Percentiles rank a stretch among this genome's conserved stretches.
Conservation (phyloP, 2,888 invertebrate genomes). For the Cephus spinipes region DNA sequence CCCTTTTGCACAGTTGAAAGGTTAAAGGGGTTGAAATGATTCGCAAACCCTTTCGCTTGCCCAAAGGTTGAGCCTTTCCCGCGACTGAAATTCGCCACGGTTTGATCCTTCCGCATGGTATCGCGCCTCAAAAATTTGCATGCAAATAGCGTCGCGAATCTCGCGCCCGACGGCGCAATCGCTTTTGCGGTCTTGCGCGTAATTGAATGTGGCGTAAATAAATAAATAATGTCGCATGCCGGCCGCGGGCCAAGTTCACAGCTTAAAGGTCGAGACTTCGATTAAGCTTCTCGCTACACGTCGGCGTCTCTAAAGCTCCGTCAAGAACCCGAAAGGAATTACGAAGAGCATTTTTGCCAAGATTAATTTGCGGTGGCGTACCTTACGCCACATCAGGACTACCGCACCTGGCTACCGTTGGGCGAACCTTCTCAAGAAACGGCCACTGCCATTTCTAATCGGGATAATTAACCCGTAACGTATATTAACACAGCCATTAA, state of each 20-base stretch:
- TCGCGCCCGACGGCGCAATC: slow-evolving; percentile 48
- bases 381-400: slow-evolving; percentile 36
- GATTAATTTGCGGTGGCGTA: slow-evolving; percentile 57
- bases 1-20: neutral
- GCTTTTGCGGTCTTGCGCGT: slow-evolving; percentile 61
- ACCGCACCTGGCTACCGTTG: slow-evolving; percentile 36
- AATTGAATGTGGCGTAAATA: slow-evolving; percentile 66
- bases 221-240: slow-evolving; percentile 61
- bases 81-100: slow-evolving; percentile 10
- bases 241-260: slow-evolving; percentile 8
- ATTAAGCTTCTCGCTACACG: slow-evolving; percentile 46
- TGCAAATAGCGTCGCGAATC: slow-evolving; percentile 61
- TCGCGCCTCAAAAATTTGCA: slow-evolving; percentile 50
- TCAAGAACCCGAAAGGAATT: slow-evolving; percentile 48
- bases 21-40: neutral
- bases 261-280: slow-evolving; percentile 59
- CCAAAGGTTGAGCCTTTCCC: slow-evolving; percentile 1
- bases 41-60: neutral
- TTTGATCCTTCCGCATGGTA: slow-evolving; percentile 5
- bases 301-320: slow-evolving; percentile 6
- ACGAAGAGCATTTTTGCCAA: slow-evolving; percentile 47
- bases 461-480: neutral
- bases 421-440: neutral
- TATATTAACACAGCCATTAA: neutral
- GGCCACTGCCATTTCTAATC: neutral